Evolutionary conservation across 2,797 vertebrate species (phyloP).

Genomic region (Chelon labrosus): DNA sequence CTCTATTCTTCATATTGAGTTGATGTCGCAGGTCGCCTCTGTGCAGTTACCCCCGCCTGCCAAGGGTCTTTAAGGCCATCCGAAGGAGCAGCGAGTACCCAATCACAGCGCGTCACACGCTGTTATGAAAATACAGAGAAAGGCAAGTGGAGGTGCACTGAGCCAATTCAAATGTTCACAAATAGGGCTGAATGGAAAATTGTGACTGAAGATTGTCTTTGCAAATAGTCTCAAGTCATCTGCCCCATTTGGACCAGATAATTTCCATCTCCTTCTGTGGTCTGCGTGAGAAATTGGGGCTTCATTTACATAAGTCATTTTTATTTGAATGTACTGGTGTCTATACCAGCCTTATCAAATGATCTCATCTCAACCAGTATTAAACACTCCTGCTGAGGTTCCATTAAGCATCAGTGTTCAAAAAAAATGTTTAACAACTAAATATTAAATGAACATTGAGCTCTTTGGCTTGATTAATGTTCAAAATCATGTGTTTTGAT

Average conservation of each 20-base stretch:
- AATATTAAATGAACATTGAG: background rate
- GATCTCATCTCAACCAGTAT: background rate
- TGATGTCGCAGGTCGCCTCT: background rate
- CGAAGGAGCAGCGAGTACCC: slow-evolving; percentile 20
- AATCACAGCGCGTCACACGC: slow-evolving; percentile 9
- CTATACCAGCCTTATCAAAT: background rate
- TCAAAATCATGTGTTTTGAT: background rate
- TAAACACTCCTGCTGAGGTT: background rate
- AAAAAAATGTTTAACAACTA: too few relatives aligned
- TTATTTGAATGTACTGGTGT: background rate
- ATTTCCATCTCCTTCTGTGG: background rate
- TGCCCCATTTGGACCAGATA: background rate
- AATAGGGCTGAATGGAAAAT: slow-evolving; percentile 1
- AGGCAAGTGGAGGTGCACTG: background rate
- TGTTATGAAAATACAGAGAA: slow-evolving; percentile 26
- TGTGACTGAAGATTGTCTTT: background rate
- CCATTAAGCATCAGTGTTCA: too few relatives aligned
- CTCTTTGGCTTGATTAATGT: background rate
- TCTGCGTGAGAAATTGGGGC: background rate
- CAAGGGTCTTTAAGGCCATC: background rate
- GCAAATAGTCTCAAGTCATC: background rate
- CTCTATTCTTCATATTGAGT: slow-evolving; percentile 22
- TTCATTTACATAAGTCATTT: background rate
- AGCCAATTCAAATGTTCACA: slow-evolving; percentile 42
- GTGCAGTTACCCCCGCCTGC: background rate